Evolutionary conservation across 1,140 invertebrate genomes (phyloP).

Genomic region (Sogatella furcifera): DNA sequence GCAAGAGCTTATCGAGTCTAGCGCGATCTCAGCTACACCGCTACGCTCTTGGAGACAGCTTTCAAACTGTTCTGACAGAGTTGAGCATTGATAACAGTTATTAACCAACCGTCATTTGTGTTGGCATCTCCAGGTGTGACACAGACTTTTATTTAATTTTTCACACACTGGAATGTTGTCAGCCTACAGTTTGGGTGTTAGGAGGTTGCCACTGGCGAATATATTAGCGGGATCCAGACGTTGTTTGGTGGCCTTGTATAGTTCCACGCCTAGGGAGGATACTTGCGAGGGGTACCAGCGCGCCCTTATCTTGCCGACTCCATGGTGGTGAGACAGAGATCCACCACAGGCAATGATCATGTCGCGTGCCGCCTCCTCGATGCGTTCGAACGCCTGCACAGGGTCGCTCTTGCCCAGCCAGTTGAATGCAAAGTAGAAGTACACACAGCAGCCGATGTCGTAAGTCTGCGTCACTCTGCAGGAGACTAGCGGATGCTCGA

Average conservation of each 20-base stretch:
- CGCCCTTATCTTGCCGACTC: constrained; percentile 85
- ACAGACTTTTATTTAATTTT: no score
- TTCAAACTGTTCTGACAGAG: no score
- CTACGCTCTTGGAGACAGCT: no score
- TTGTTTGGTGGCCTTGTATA: constrained; percentile 71
- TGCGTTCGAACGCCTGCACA: constrained; percentile 69
- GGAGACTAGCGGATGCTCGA: constrained; percentile 56
- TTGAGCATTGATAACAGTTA: no score
- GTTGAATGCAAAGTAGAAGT: constrained; percentile 96
- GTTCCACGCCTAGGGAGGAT: constrained; percentile 57
- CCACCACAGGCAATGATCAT: constrained; percentile 86
- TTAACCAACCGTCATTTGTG: no score
- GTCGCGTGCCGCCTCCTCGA: constrained; percentile 74
- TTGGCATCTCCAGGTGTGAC: no score
- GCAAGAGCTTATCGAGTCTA: no score
- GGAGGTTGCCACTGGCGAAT: constrained; percentile 71
- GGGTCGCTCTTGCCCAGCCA: constrained; percentile 56
- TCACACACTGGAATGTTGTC: no score
- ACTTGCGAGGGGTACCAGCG: constrained; percentile 68
- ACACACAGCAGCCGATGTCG: constrained; percentile 92
- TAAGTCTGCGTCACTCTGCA: constrained; percentile 93
- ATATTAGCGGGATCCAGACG: constrained; percentile 89
- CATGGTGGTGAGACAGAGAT: constrained; percentile 93
- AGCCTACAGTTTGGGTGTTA: neutral
- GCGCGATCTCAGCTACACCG: no score